Evolutionary conservation across 2,888 invertebrate genomes (phyloP), one percentile per base, ranked within the genome.

Genomic region (Dicranocentrus wangi): DNA sequence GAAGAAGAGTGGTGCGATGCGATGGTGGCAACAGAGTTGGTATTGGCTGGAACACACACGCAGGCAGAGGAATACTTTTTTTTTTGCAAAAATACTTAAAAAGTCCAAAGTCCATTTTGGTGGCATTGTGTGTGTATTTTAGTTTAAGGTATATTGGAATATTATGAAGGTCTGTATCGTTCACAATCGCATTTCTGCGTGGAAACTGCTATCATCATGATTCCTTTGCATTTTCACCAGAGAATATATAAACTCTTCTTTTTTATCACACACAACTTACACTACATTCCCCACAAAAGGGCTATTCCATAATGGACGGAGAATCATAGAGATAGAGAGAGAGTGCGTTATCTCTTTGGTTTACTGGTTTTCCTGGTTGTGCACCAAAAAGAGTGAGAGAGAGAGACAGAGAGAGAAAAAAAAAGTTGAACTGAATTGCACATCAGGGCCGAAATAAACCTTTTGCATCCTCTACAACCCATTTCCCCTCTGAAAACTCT

Each of bases 241-340:
- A 75, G 73, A 68, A 13, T 8, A 10, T 7, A 13, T 55, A 3
- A 19, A n/a, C 15, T 28, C 8, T 27, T 51, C 76, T 28, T 61
- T 75, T 66, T 73, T 76, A 76, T 76, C 76, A 60, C 76, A 76
- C 60, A 60, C 47, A 32, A 55, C 51, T 43, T 60, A 39, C 68
- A 42, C 13, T 66, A 75, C 27, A 42, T 51, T 23, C 65, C 32
- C 32, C 66, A 65, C 75, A 42, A 75, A 75, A 66, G 66, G 75
- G 75, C 58, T 68, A 75, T 75, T 27, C 51, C 65, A 71, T 60
- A 39, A 47, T 27, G 68, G 43, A 21, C 39, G 68, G 43, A 21
- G 42, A 65, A 21, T 60, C 58, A 68, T 68, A 68, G 47, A 61
- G 66, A 65, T n/a, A 55, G 42, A 47, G 25, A 68, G 17, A 51